phyloP scores from a whole-genome alignment of 2,888 invertebrate species.

The Trachelus troglodyta region DNA sequence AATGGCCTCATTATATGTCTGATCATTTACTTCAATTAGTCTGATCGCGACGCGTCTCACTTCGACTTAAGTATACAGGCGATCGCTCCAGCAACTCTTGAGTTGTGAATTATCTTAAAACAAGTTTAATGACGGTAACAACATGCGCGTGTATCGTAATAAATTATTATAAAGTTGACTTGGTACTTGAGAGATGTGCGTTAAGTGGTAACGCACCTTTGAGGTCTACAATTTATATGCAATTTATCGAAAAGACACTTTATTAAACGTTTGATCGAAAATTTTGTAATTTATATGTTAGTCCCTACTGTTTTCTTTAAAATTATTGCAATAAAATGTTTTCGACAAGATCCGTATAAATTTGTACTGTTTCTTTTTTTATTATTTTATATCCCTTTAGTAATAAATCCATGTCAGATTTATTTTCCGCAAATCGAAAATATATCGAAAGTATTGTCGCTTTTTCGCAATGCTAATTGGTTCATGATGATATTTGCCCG shows the following conservation, averaged over 20 bases:
- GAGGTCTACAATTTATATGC: neutral
- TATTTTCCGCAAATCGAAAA: no score
- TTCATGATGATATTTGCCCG: no score
- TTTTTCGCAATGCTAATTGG: no score
- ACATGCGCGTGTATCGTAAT: neutral
- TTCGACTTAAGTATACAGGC: neutral
- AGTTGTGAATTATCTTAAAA: neutral
- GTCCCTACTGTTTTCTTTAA: no score
- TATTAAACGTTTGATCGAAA: no score
- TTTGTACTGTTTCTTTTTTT: constrained; percentile 3
- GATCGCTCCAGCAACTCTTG: neutral
- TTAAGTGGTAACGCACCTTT: neutral
- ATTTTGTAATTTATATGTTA: no score
- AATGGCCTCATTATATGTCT: neutral
- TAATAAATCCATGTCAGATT: no score
- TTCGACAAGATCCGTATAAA: neutral
- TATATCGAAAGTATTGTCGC: no score
- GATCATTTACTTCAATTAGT: neutral
- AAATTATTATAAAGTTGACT: neutral
- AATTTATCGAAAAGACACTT: no score
- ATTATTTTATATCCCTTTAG: neutral
- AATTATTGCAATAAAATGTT: no score
- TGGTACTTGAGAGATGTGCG: neutral
- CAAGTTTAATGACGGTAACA: neutral
- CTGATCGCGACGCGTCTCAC: neutral